These are phyloP conservation scores for Buceros bicornis DNA, from an alignment of 2,797 vertebrate species.

Conservation along the genomic window DNA sequence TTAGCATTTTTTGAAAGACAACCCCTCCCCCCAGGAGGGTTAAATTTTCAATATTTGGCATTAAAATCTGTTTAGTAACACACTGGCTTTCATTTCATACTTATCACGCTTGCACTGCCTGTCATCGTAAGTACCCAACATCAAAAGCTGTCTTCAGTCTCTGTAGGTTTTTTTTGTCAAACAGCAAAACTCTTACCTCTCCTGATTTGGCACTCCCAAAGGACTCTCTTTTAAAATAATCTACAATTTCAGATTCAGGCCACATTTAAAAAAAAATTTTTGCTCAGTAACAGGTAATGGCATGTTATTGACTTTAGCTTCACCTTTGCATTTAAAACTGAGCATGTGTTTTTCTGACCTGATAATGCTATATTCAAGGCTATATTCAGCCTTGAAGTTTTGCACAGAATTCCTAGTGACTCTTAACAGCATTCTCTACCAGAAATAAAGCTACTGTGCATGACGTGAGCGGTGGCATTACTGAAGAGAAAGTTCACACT, in stretches of 20 bases:
- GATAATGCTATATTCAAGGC: neutral
- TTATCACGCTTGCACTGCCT: neutral
- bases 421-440: neutral
- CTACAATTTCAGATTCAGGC: neutral
- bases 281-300: neutral
- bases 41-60: neutral
- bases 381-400: neutral
- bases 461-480: neutral
- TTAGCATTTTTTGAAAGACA: slow-evolving; percentile 9
- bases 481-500: neutral
- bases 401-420: neutral
- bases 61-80: neutral
- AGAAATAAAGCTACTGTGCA: neutral
- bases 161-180: neutral
- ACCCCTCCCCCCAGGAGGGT: neutral
- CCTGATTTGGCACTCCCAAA: slow-evolving; percentile 15
- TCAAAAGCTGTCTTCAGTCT: neutral
- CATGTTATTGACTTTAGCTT: neutral
- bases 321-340: slow-evolving; percentile 6
- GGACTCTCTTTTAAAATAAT: neutral
- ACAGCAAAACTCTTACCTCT: neutral
- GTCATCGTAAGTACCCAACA: neutral
- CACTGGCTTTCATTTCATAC: neutral
- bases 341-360: neutral
- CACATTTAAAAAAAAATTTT: neutral